These are phyloP conservation scores for Callyntrura guangdongensis DNA, from an alignment of 2,888 invertebrate genomes.

Conservation along the genomic window DNA sequence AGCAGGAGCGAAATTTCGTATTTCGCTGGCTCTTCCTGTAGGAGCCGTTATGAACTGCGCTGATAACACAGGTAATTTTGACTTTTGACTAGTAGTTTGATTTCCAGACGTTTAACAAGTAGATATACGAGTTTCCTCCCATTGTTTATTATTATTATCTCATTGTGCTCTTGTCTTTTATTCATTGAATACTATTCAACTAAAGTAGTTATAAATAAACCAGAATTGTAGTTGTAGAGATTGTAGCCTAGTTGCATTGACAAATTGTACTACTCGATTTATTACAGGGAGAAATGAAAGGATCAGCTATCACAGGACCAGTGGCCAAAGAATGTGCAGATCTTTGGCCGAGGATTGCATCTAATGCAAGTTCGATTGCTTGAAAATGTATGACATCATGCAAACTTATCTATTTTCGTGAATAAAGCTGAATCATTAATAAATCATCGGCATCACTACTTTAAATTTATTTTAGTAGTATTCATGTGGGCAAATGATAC, in stretches of 20 bases:
- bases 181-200: no score
- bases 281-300: slow-evolving; percentile 85
- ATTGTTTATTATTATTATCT: no score
- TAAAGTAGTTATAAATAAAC: no score
- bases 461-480: neutral
- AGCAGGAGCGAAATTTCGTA: slow-evolving; percentile 99
- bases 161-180: no score
- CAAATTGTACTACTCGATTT: neutral
- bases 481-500: neutral
- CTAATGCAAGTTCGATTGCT: slow-evolving; percentile 99
- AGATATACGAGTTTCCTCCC: no score
- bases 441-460: no score
- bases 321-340: slow-evolving; percentile 99
- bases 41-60: slow-evolving; percentile 99
- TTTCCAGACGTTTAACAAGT: no score
- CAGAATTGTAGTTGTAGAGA: no score
- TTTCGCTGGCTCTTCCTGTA: slow-evolving; percentile 99
- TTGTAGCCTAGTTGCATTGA: no score
- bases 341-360: slow-evolving; percentile 99
- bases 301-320: slow-evolving; percentile 99
- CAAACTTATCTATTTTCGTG: slow-evolving; percentile 6
- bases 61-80: slow-evolving; percentile 96
- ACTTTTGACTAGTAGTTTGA: no score
- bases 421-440: slow-evolving; percentile 10
- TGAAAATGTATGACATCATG: slow-evolving; percentile 86